Evolutionary conservation across 2,888 invertebrate genomes (phyloP), one percentile per base, ranked within the genome.

Genomic region (Protophormia terraenovae): DNA sequence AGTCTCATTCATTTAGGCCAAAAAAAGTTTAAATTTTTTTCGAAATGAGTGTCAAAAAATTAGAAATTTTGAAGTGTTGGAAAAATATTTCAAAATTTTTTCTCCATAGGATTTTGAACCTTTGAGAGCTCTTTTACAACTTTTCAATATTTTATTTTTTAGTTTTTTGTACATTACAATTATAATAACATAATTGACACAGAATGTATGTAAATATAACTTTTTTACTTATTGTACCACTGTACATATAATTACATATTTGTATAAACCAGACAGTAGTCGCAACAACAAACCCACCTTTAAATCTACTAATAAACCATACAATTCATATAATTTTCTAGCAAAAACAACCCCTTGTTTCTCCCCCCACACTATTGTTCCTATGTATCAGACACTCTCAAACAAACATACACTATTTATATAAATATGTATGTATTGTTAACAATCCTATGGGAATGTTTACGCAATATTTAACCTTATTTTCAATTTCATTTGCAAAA

Each of bases 371-470:
- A 7, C n/a, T n/a, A n/a, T n/a, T n/a, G n/a, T n/a, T n/a, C n/a
- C 4, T 3, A 2, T 6, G 29, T 10, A 1, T 22, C 14, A 32
- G 24, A 6, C 64, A 5, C 14, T 27, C 16, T 8, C 12, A 10
- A 19, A 6, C 29, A 55, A n/a, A 45, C 55, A 38, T 2, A 16
- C 4, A 22, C 7, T 14, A 3, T 24, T 41, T n/a, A 3, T n/a
- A 5, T 29, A 16, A 3, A 47, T 58, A 16, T 14, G 1, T 69
- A 10, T 22, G 32, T 55, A 66, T 76, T 62, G 69, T 69, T 75
- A 62, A 75, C 77, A 82, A 60, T 85, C 75, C 78, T 79, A 62
- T 82, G 82, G 82, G 85, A 85, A 82, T 85, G 82, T 85, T 82
- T 85, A 85, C 75, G 69, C 78, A 85, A 78, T 66, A 69, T 85